Evolutionary conservation across 2,113 vertebrate species (phyloP), one percentile per base, ranked within the genome.

Genomic region (Peromyscus leucopus): DNA sequence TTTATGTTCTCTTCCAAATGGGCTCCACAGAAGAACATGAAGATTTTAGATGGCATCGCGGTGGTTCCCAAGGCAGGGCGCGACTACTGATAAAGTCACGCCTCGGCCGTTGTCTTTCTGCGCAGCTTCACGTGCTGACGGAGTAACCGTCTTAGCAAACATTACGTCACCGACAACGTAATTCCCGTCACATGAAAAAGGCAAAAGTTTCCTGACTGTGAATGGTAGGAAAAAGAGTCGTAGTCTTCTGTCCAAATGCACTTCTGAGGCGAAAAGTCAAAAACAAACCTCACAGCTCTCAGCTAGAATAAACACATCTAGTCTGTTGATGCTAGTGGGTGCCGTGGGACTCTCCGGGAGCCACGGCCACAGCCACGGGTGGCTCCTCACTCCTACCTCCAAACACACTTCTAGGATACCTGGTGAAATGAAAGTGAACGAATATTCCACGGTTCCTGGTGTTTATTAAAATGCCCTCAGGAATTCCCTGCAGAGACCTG

Each of bases 261-360:
- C 98, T 98, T 98, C 92, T 97, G 95, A 97, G 93, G 96, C 97
- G 98, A 96, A 98, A 98, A 22, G 36, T 36, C 96, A 98, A 98
- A 98, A 98, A 93, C 97, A 98, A 97, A 98, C 96, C 98, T 92
- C 96, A 98, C 96, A 97, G 96, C 97, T 98, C 91, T 79, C 51
- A 48, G 98, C 95, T 75, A 98, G 97, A 97, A 98, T 98, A 97
- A 97, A 96, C 95, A 97, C 42, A 31, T 97, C 98, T 96, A 79
- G 96, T 96, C 95, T 95, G 94, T 96, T 6, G 31, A 87, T 97
- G 96, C 89, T 90, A 96, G 97, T 87, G 97, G 93, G 96, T 96
- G 98, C 98, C 97, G 97, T 19, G 72, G 97, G 96, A 93, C 90
- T 97, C 97, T 97, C 97, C 4, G 71, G 91, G 95, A 98, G 71